A percentile compares a stretch with the other conserved stretches of the same genome.
Conservation (phyloP, 2,888 invertebrate species). For the Euspilapteryx auroguttella region DNA sequence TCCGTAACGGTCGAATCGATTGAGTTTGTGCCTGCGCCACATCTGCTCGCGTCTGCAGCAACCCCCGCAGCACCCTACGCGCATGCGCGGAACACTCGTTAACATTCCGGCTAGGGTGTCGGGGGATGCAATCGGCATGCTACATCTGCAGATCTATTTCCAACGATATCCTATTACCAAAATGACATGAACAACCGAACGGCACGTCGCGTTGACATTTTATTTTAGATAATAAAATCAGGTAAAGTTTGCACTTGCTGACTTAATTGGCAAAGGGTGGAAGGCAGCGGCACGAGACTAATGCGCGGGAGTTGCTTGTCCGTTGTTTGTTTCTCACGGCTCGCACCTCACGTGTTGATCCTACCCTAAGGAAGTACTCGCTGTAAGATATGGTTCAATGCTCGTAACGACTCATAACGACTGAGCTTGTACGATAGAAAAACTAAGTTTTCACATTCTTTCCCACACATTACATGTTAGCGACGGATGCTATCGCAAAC, state of each 20-base stretch:
- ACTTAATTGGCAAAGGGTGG: conserved; percentile 24
- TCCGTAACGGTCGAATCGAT: conserved; percentile 31
- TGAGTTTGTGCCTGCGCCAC: conserved; percentile 20
- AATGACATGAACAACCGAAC: too few species aligned
- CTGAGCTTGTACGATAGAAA: conserved; percentile 4
- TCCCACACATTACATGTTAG: background rate
- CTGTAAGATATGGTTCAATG: conserved; percentile 46
- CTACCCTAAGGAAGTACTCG: conserved; percentile 16
- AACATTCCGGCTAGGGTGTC: conserved; percentile 4
- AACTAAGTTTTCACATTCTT: conserved; percentile 1
- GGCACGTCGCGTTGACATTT: too few species aligned
- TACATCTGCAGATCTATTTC: too few species aligned
- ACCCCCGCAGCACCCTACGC: conserved; percentile 15
- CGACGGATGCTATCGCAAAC: too few species aligned
- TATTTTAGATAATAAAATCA: too few species aligned
- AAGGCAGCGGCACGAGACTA: conserved; percentile 29
- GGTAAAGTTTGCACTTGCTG: conserved; percentile 42
- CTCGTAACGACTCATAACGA: conserved; percentile 18
- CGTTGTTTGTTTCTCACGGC: conserved; percentile 49
- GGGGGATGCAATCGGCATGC: conserved; percentile 1
- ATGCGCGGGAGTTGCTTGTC: conserved; percentile 26
- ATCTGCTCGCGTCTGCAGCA: conserved; percentile 24
- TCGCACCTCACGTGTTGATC: conserved; percentile 16
- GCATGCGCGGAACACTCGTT: conserved; percentile 1
- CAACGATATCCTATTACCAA: too few species aligned